Evolutionary conservation across 2,888 invertebrate species (phyloP), one percentile per base, ranked within the genome.

Genomic region (Phasia obesa): DNA sequence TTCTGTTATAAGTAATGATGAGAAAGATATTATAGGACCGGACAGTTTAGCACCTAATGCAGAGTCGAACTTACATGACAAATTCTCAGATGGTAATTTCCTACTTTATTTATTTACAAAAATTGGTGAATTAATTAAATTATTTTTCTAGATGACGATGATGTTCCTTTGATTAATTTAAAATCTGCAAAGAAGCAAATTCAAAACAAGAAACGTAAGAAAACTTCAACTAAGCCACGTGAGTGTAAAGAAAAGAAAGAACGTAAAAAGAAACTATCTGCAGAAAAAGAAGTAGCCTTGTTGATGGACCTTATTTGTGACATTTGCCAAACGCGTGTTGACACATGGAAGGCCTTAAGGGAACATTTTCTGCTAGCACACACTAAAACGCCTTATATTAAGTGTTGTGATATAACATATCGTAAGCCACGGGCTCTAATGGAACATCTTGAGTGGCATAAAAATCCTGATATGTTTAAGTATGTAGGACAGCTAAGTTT

Each of bases 381-480:
- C 23, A 86, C 90, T 38, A 85, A 87, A 35, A 86, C 87, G n/a
- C 87, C 87, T 23, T 89, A 89, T 78, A 85, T 89, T 6, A 88
- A 88, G 60, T 89, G 89, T 76, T 89, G 89, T 81, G 87, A 87
- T 60, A 88, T 86, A 59, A 81, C 86, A 15, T 88, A 88, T 69
- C 86, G 81, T 15, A 87, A 88, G 51, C 87, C 88, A 19, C 86
- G 86, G 65, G 86, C 87, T 42, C 86, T 89, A 0, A 88, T 86
- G 81, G 88, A 89, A 31, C 89, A 89, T 83, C 86, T 89, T 49
- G 87, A 89, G 74, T 88, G 87, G 84, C 89, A 89, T 76, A 86
- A 88, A 57, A 87, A 89, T 85, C 89, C 89, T 23, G 88, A 87
- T 59, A 86, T 87, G 59, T 89, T 89, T 38, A 88, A 88, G 89